phyloP scores from a whole-genome alignment of 2,113 vertebrate species.

The Puma concolor region DNA sequence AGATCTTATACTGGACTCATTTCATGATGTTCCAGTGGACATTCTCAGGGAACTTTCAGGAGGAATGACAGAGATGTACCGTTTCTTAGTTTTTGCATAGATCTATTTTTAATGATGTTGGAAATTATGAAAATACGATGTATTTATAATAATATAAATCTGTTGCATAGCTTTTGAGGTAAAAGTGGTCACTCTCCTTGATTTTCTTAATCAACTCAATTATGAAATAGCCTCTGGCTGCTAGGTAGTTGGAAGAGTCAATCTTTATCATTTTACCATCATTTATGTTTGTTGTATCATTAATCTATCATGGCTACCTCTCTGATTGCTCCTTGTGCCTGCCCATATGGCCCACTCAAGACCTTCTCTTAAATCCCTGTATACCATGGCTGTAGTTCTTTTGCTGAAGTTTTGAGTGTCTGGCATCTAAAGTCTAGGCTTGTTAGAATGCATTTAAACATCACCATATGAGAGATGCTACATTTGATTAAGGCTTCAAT shows the following conservation, averaged over 20 bases:
- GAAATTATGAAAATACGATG: not conserved
- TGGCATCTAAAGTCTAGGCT: not conserved
- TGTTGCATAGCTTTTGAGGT: not conserved
- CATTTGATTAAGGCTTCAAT: not conserved
- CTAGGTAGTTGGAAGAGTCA: not conserved
- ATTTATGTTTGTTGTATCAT: not conserved
- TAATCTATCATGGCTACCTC: not conserved
- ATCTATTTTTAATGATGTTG: not conserved
- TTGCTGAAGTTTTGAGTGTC: not conserved
- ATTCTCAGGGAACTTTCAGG: not conserved
- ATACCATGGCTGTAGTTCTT: not conserved
- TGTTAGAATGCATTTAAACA: not conserved
- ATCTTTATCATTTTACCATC: not conserved
- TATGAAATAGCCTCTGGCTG: not conserved
- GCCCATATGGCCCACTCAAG: not conserved
- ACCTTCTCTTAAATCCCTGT: not conserved
- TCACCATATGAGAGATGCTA: not conserved
- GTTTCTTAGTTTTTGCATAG: not conserved
- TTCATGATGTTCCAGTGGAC: not conserved
- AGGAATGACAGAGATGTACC: not conserved
- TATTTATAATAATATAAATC: not conserved
- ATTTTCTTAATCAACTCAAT: not conserved
- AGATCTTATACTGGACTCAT: not conserved
- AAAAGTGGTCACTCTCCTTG: not conserved
- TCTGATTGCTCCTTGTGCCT: not conserved